Evolutionary conservation across 2,888 invertebrate genomes (phyloP).

Genomic region (Myopa testacea): DNA sequence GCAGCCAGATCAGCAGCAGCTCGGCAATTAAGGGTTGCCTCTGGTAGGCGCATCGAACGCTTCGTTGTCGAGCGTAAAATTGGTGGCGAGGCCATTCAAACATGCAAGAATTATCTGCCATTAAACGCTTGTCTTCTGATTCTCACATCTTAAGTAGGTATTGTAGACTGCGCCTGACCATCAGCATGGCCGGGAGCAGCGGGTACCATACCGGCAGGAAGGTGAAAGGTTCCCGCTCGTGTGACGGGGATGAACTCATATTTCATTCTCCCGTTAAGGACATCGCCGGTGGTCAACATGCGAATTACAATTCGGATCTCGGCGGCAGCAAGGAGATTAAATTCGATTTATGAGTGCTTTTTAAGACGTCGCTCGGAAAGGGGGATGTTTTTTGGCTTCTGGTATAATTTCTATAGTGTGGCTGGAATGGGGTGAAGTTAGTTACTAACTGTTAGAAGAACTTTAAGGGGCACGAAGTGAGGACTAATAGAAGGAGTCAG

Average conservation of each 20-base stretch:
- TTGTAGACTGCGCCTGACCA: slow-evolving; percentile 46
- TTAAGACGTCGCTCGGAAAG: background rate
- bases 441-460: too few relatives aligned
- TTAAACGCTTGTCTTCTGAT: slow-evolving; percentile 14
- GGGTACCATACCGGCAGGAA: background rate
- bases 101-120: background rate
- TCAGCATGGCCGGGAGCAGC: slow-evolving; percentile 9
- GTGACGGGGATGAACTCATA: slow-evolving; percentile 45
- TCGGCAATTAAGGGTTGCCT: slow-evolving; percentile 22
- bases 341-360: slow-evolving; percentile 38
- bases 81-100: slow-evolving; percentile 28
- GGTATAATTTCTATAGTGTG: background rate
- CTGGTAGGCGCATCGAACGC: slow-evolving; percentile 47
- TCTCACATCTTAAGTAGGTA: slow-evolving; percentile 47
- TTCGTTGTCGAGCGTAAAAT: slow-evolving; percentile 41
- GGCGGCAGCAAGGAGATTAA: slow-evolving; percentile 20
- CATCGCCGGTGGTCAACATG: slow-evolving; percentile 30
- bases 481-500: too few relatives aligned
- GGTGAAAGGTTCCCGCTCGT: too few relatives aligned
- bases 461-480: too few relatives aligned
- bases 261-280: slow-evolving; percentile 40
- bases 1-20: background rate
- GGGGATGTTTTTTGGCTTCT: slow-evolving; percentile 18
- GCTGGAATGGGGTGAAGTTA: background rate
- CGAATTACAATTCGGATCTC: slow-evolving; percentile 44